Conservation (phyloP, 2,113 vertebrate species). For the Taurulus bubalis region DNA sequence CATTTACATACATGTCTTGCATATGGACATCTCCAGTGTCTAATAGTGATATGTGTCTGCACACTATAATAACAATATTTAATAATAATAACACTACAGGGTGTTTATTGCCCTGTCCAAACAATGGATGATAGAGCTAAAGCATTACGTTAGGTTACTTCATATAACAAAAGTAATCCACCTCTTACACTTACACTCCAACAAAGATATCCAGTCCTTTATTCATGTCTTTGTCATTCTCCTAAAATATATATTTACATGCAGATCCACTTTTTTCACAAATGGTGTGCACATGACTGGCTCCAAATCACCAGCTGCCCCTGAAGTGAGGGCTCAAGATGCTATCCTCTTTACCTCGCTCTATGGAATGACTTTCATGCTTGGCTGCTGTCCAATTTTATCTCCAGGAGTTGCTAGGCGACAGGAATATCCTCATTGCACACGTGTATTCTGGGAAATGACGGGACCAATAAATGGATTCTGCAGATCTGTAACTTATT, state of each 20-base stretch:
- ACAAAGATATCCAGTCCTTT: background rate
- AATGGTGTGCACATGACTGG: constrained; percentile 16
- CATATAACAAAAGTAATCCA: background rate
- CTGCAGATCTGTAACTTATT: constrained; percentile 54
- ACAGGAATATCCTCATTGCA: constrained; percentile 68
- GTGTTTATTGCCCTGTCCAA: background rate
- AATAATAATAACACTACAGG: background rate
- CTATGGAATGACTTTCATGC: constrained; percentile 75
- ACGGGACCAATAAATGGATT: constrained; percentile 61
- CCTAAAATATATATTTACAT: constrained; percentile 9
- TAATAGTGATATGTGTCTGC: no score
- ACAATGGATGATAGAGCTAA: constrained; percentile 4
- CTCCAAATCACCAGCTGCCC: constrained; percentile 40
- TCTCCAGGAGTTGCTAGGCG: constrained; percentile 76
- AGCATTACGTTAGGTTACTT: background rate
- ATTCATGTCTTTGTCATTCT: background rate
- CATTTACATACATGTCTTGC: background rate
- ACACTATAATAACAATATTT: background rate
- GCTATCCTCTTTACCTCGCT: constrained; percentile 60
- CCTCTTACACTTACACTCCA: background rate
- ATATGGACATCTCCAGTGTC: background rate
- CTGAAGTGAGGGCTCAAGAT: constrained; percentile 44
- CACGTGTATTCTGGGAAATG: constrained; percentile 67
- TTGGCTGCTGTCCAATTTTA: constrained; percentile 78
- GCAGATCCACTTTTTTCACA: background rate